Evolutionary conservation across 2,797 vertebrate species (phyloP).

Genomic region (Diceros bicornis): DNA sequence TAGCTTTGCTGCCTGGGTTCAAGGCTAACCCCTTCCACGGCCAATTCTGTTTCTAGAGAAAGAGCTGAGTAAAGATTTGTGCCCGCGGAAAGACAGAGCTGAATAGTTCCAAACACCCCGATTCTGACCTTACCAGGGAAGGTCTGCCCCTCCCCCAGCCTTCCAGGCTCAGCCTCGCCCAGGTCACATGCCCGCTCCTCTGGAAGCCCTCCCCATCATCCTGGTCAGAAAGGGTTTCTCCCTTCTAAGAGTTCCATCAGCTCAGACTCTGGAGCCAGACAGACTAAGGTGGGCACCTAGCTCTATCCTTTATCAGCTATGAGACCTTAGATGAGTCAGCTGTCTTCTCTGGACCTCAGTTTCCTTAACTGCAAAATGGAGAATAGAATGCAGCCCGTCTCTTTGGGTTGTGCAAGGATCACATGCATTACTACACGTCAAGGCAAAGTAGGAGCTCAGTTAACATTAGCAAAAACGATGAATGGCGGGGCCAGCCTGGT

Average conservation of each 20-base stretch:
- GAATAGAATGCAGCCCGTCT: background rate
- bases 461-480: background rate
- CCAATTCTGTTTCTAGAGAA: background rate
- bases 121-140: background rate
- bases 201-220: background rate
- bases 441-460: background rate
- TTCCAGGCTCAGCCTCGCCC: background rate
- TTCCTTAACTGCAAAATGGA: background rate
- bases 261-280: background rate
- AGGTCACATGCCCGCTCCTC: background rate
- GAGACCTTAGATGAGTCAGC: background rate
- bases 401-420: background rate
- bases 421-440: accelerated
- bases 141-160: background rate
- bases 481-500: no score
- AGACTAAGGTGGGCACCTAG: background rate
- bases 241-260: background rate
- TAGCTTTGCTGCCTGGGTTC: no score
- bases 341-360: background rate
- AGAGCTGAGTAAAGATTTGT: background rate
- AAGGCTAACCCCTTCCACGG: background rate
- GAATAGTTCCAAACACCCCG: background rate
- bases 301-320: background rate
- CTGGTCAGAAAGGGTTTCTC: background rate
- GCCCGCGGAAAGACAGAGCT: accelerated